Conservation (phyloP, 2,797 vertebrate genomes). For the Phyllotis vaccarum region DNA sequence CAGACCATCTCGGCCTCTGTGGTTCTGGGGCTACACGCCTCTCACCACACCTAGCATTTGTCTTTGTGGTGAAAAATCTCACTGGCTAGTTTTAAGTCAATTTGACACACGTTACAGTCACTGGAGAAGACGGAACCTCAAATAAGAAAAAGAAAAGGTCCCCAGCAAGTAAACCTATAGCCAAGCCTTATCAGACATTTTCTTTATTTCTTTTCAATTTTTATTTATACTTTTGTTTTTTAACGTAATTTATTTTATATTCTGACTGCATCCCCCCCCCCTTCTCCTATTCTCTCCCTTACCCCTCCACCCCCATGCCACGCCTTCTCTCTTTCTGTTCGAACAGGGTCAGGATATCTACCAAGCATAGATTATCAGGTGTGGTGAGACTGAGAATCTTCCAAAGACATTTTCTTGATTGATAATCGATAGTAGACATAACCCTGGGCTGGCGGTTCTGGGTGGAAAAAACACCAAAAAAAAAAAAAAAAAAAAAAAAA, state of each 20-base stretch:
- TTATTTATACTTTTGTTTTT: not conserved
- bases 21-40: not conserved
- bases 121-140: not conserved
- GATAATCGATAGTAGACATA: not conserved
- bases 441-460: not conserved
- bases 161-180: not conserved
- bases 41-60: not conserved
- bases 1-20: not conserved
- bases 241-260: not conserved
- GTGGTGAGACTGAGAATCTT: not conserved
- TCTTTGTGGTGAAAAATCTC: not conserved
- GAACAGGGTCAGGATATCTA: not conserved
- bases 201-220: not conserved
- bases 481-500: not conserved
- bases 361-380: not conserved
- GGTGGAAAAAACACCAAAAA: not conserved
- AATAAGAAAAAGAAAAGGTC: not conserved
- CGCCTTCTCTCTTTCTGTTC: not conserved
- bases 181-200: not conserved
- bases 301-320: not conserved
- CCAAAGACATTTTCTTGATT: not conserved
- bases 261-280: not conserved
- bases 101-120: not conserved
- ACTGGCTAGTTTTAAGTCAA: not conserved
- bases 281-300: not conserved